Conservation (phyloP, 1,140 invertebrate genomes). For the Trinorchestia longiramus region DNA sequence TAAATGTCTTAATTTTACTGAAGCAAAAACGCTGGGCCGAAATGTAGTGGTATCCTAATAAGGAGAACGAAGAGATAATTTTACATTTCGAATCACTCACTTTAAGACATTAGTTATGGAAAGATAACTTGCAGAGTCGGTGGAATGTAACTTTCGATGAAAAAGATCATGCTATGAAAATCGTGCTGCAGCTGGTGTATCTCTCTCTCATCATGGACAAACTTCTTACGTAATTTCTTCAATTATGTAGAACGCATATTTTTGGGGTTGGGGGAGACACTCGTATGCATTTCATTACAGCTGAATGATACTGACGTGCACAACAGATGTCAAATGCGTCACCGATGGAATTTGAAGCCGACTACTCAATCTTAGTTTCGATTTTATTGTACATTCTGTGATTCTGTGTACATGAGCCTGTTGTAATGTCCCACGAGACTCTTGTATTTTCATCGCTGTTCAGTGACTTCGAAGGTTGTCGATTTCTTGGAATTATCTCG, state of each 20-base stretch:
- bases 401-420: background rate
- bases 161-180: background rate
- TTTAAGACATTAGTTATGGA: background rate
- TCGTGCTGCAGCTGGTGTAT: background rate
- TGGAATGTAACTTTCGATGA: background rate
- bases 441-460: background rate
- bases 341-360: background rate
- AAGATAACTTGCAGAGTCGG: background rate
- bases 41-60: background rate
- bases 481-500: background rate
- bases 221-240: background rate
- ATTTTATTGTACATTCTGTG: background rate
- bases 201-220: background rate
- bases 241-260: background rate
- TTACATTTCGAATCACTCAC: background rate
- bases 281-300: background rate
- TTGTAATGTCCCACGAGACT: background rate
- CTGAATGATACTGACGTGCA: background rate
- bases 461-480: background rate
- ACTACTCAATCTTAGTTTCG: background rate
- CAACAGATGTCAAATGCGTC: background rate
- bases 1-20: background rate
- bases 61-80: background rate
- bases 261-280: background rate
- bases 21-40: background rate